Base-by-base conservation (phyloP, 2,113 vertebrate species). In the Larimichthys crocea region DNA sequence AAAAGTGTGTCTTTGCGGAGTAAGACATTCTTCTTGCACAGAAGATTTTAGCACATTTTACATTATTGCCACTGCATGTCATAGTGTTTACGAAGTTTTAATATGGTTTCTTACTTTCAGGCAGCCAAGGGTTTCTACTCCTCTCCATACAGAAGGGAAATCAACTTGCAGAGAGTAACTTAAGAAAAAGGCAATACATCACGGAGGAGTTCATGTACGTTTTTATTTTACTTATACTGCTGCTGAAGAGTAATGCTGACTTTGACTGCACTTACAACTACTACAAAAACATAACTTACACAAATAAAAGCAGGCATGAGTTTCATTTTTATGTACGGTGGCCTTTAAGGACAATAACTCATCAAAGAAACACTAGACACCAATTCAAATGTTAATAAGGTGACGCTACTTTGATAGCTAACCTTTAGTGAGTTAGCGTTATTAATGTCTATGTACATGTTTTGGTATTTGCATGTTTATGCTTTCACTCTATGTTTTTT, bases 61-160 rank as follows among this genome's bases (percentile, higher is more conserved):
- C 7, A 79, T 73, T 49, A 71, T 22, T 70, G 71, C 48, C 56
- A 76, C 44, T 40, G 49, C 67, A 73, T 44, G 62, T 73, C 31
- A 66, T n/a, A 61, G 12, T 46, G 15, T 77, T 77, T 63, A 22
- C 10, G 44, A 78, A 1, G 49, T 59, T 83, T 81, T 24, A 11
- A 62, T 42, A 40, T 53, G 42, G 67, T 84, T 63, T 75, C 63
- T 55, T 29, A 60, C 60, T 70, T 80, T 66, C 53, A 76, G 59
- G 60, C 59, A 69, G 62, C 26, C 66, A 80, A 35, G 31, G 2
- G 16, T 79, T 88, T 63, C 16, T 61, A 46, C 48, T 40, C 40
- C 67, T 55, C 31, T 62, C 20, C 26, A 56, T 15, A 69, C 50
- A 79, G 46, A 53, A 56, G 19, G 5, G 44, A 60, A 49, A 50